Evolutionary conservation across 2,888 invertebrate species (phyloP).

Genomic region (Halictus quadricinctus): DNA sequence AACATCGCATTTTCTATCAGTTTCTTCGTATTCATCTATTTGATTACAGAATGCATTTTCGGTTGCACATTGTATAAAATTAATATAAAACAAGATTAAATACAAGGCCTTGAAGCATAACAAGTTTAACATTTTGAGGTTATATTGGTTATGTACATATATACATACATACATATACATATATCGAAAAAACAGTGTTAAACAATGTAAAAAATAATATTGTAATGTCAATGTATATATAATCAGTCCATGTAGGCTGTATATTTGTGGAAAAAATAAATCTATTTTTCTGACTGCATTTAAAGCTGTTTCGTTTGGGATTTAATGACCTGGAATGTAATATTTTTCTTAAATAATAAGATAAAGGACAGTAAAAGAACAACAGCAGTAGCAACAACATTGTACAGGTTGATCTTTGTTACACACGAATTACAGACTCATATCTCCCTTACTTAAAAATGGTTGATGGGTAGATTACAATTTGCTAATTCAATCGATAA

Average conservation of each 20-base stretch:
- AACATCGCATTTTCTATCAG: slow-evolving; percentile 42
- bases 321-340: background rate
- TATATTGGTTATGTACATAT: slow-evolving; percentile 27
- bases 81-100: slow-evolving; percentile 37
- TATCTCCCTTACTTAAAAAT: slow-evolving; percentile 55
- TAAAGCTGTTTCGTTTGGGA: too few species aligned
- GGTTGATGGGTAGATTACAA: slow-evolving; percentile 61
- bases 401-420: slow-evolving; percentile 69
- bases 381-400: slow-evolving; percentile 64
- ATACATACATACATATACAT: too few species aligned
- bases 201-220: slow-evolving; percentile 1
- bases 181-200: background rate
- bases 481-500: slow-evolving; percentile 63
- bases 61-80: slow-evolving; percentile 9
- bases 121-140: slow-evolving; percentile 52
- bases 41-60: slow-evolving; percentile 52
- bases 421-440: slow-evolving; percentile 66
- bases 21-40: slow-evolving; percentile 32
- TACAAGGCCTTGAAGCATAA: slow-evolving; percentile 22
- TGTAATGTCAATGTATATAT: background rate
- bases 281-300: background rate
- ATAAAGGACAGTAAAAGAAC: slow-evolving; percentile 61
- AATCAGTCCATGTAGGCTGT: background rate
- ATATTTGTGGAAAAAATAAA: slow-evolving; percentile 12
- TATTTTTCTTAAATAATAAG: slow-evolving; percentile 24